A percentile compares a stretch with the other conserved stretches of the same genome.
phyloP scores from a whole-genome alignment of 2,113 vertebrate genomes.

The Phalacrocorax pelagicus region DNA sequence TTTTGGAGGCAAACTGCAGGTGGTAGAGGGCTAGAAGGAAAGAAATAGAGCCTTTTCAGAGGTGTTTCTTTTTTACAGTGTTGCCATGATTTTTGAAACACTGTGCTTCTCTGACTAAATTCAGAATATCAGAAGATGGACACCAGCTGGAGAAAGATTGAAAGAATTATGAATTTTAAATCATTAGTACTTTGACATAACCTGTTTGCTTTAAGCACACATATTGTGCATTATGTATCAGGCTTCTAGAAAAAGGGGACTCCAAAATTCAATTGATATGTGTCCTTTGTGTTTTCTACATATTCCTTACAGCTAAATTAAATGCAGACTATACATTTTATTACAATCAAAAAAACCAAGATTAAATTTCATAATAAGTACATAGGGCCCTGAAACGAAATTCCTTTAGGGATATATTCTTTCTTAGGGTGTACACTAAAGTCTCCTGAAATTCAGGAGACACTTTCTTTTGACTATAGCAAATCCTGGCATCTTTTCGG shows the following conservation, averaged over 20 bases:
- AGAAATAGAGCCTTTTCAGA: conserved; percentile 39
- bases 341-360: background rate
- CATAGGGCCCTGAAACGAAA: background rate
- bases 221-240: conserved; percentile 1
- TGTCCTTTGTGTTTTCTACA: background rate
- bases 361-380: background rate
- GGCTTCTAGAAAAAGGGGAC: background rate
- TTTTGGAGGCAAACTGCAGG: conserved; percentile 15
- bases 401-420: background rate
- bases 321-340: background rate
- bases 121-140: conserved; percentile 42
- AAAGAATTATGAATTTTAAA: conserved; percentile 38
- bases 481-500: background rate
- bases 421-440: background rate
- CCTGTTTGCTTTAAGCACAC: conserved; percentile 3
- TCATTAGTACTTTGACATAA: background rate
- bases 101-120: conserved; percentile 50
- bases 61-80: conserved; percentile 22
- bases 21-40: background rate
- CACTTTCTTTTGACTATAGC: background rate
- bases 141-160: conserved; percentile 52
- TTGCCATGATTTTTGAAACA: conserved; percentile 40
- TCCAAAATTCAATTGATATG: background rate
- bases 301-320: background rate
- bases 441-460: background rate